Base-by-base conservation (phyloP, 1,140 invertebrate genomes). In the Brachionus asplanchnoidis region DNA sequence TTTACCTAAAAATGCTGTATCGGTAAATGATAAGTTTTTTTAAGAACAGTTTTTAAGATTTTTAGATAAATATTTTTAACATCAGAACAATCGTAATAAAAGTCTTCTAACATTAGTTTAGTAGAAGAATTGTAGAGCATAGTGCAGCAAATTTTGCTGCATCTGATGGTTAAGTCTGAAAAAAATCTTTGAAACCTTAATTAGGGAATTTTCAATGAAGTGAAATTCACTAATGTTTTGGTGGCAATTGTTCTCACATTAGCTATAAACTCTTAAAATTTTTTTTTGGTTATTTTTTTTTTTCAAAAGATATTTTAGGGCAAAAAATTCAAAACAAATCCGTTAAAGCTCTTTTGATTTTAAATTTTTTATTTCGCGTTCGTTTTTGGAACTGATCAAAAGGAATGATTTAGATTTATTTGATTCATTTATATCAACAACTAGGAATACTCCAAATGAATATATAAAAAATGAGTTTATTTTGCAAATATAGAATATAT, bases 1-100 rank as follows among this genome's bases (percentile, higher is more conserved):
- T 32, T 68, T 32, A 68, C 66, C 66, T 68, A 28, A 68, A 68
- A 68, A 68, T 68, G 66, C 32, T 68, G 66, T 32, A 40, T 68
- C 66, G 66, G 66, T 68, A 68, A 40, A 68, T 68, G 66, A 32
- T 68, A 32, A 66, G 60, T 66, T 23, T 66, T 66, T 66, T 23
- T 14, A 66, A 66, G 20, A 26, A 12, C 60, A 66, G 20, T 66
- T 26, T 46, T 26, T 23, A 1, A 65, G 56, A 17, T 65, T 65
- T 65, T 65, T 26, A 23, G 7, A 26, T 65, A 23, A 65, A 65
- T 26, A 65, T 65, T 65, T 23, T 17, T 65, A 17, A 65, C 23
- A 65, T 65, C 56, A 17, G n/a, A 65, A 65, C 56, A 65, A 65
- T 23, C 56, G 56, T 23, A 65, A 17, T 23, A 65, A 65, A 65